Base-by-base conservation (phyloP, 2,888 invertebrate species). In the Diarsia dahlii region DNA sequence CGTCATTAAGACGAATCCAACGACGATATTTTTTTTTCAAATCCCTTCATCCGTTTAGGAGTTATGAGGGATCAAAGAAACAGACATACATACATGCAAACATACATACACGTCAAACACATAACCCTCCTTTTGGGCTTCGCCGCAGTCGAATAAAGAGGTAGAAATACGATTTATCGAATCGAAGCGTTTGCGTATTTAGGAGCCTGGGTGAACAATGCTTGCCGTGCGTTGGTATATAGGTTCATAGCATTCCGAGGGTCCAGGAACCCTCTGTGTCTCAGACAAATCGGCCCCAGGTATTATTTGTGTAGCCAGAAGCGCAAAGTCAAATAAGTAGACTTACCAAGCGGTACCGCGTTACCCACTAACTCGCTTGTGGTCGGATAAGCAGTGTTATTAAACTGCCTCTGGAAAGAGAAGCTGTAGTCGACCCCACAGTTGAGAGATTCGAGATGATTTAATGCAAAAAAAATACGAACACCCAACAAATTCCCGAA, bases 401-500 rank as follows among this genome's bases (percentile, higher is more conserved):
- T 28, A 15, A 58, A 58, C 18, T 28, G 8, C 28, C 28, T 34
- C 28, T 18, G 3, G 18, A 34, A 28, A 28, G 28, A 58, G 18
- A 28, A 58, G 28, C 58, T 58, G 9, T 18, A 3, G 28, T 18
- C 18, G 28, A 60, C 8, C 9, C 15, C 34, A 60, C 18, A 18
- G 60, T 34, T 34, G 18, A 60, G 18, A 60, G 34, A 60, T 63
- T 63, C n/a, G 45, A 23, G 5, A 63, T 15, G 0, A 28, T 52
- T 54, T 18, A 67, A 23, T 23, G 56, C 46, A 64, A 68, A 76
- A 76, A 74, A 78, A 77, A 28, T 72, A 92, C 95, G 94, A 92
- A 97, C 97, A 76, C 97, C 97, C 66, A 98, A 91, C 84, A 98
- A 97, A 88, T 97, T 97, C 78, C 98, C 98, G 88, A 98, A 98